Evolutionary conservation across 2,113 vertebrate species (phyloP).

Genomic region (Grallaria varia): DNA sequence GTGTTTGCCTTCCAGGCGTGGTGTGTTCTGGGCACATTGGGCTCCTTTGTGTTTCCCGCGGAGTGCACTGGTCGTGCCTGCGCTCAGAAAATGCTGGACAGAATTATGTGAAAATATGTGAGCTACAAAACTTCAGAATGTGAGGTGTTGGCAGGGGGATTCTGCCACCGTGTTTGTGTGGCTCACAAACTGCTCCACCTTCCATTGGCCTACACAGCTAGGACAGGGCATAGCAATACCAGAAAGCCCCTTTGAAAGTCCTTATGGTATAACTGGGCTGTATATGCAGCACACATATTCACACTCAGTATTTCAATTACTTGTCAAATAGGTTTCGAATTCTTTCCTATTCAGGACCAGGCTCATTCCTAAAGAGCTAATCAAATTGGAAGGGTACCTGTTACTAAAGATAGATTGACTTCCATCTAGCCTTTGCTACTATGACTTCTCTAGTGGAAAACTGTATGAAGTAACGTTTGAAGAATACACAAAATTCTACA

Average conservation of each 20-base stretch:
- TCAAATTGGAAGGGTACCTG: neutral
- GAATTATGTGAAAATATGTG: neutral
- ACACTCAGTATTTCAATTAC: neutral
- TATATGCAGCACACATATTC: neutral
- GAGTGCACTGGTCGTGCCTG: neutral
- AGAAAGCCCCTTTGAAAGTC: neutral
- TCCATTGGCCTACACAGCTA: neutral
- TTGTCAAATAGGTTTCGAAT: fast-evolving
- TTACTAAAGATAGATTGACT: neutral
- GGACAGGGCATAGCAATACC: fast-evolving
- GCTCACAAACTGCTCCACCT: neutral
- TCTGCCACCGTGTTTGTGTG: fast-evolving
- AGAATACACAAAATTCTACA: neutral
- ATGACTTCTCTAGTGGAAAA: fast-evolving
- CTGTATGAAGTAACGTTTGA: neutral
- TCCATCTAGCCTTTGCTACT: neutral
- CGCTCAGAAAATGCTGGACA: neutral
- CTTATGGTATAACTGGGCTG: neutral
- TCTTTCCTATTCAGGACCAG: neutral
- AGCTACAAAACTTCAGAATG: neutral
- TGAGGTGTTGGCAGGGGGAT: neutral
- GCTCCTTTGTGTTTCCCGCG: neutral
- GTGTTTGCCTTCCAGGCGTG: neutral
- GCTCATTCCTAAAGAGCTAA: neutral
- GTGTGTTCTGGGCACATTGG: neutral